These are phyloP conservation scores for Pristionchus exspectatus DNA, from an alignment of 2,888 invertebrate species.

Conservation along the genomic window DNA sequence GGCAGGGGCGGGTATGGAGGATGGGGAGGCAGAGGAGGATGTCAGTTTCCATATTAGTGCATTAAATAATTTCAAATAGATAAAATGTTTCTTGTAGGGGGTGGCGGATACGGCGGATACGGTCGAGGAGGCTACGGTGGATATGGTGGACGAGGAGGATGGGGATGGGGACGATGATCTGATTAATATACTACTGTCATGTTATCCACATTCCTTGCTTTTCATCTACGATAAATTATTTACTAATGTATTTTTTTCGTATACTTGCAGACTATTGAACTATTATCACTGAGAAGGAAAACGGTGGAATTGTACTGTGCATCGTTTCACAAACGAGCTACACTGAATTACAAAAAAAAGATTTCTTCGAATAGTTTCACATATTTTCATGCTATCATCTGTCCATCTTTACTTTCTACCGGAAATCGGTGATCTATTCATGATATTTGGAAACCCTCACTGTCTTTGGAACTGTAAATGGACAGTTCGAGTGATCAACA, in stretches of 20 bases:
- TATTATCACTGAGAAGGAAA: no score
- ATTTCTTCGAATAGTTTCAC: no score
- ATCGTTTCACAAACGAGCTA: no score
- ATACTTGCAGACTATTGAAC: no score
- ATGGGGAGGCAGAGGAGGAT: constrained; percentile 18
- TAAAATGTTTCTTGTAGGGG: not conserved
- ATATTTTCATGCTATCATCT: no score
- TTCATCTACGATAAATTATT: not conserved
- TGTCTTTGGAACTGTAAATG: no score
- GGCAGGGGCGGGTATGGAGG: not conserved
- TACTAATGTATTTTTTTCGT: not conserved
- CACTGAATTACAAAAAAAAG: no score
- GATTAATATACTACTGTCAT: not conserved
- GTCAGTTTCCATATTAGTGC: not conserved
- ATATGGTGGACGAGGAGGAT: not conserved
- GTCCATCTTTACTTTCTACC: no score
- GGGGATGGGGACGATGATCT: constrained; percentile 6
- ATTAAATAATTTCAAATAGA: not conserved
- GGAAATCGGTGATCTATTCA: no score
- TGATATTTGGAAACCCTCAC: no score
- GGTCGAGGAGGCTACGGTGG: not conserved
- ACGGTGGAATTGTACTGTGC: no score
- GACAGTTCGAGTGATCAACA: no score
- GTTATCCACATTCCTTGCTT: not conserved
- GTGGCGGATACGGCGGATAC: not conserved